Conservation (phyloP, 2,797 vertebrate species). For the Lagorchestes hirsutus region DNA sequence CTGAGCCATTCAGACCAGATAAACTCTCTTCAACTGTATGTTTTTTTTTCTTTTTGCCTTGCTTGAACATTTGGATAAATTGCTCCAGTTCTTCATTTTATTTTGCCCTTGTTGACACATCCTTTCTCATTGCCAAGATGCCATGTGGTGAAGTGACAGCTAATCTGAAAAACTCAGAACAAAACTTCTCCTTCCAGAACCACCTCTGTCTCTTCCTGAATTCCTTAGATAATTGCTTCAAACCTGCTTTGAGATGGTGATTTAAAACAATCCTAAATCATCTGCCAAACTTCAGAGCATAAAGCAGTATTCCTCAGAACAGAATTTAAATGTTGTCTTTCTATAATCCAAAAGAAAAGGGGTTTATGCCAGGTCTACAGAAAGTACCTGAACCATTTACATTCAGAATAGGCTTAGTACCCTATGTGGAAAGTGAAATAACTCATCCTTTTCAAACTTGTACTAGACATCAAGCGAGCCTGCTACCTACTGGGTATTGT, state of each 20-base stretch:
- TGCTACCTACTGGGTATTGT: conserved; percentile 68
- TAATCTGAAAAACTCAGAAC: conserved; percentile 27
- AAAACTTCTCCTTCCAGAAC: conserved; percentile 9
- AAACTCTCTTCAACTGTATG: conserved; percentile 11
- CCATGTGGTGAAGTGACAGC: conserved; percentile 46
- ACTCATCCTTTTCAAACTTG: conserved; percentile 71
- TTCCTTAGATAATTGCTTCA: conserved; percentile 61
- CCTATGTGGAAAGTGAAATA: conserved; percentile 76
- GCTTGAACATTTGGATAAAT: not conserved
- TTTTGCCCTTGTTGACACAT: conserved; percentile 39
- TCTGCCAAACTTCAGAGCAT: conserved; percentile 63
- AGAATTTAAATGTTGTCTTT: conserved; percentile 71
- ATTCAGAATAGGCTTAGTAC: conserved; percentile 57
- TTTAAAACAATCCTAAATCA: conserved; percentile 13
- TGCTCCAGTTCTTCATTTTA: conserved; percentile 53
- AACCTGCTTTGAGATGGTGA: conserved; percentile 34
- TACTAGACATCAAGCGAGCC: conserved; percentile 74
- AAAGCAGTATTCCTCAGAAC: conserved; percentile 59
- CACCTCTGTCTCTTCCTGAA: conserved; percentile 37
- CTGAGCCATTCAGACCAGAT: not conserved
- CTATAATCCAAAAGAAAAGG: conserved; percentile 73
- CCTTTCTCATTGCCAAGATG: conserved; percentile 42
- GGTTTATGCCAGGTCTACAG: conserved; percentile 38
- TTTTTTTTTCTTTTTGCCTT: conserved; percentile 22
- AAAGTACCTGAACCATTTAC: conserved; percentile 55